Percentiles rank a stretch among this genome's conserved stretches.
These are phyloP conservation scores for Saccostrea cuccullata DNA, from an alignment of 1,140 invertebrate genomes.

Conservation along the genomic window DNA sequence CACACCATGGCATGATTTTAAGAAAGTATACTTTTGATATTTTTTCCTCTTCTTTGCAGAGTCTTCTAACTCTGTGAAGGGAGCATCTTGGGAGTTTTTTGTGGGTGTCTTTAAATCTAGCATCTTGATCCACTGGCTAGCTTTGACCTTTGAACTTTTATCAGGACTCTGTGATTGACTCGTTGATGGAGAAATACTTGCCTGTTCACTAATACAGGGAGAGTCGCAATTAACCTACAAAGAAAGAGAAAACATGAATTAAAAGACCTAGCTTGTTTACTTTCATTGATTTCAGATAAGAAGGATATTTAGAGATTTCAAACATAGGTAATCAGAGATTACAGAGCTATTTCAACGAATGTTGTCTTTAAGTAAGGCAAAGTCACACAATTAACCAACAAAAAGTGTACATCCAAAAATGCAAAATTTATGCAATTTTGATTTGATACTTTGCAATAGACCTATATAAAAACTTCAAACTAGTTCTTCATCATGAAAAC, in stretches of 20 bases:
- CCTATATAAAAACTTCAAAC: too few species aligned
- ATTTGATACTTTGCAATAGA: too few species aligned
- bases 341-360: too few species aligned
- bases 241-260: background rate
- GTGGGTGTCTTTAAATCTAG: conserved; percentile 57
- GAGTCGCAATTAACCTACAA: background rate
- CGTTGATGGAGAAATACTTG: conserved; percentile 23
- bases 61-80: conserved; percentile 39
- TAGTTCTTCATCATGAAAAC: too few species aligned
- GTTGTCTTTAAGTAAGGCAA: too few species aligned
- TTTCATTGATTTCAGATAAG: too few species aligned
- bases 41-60: conserved; percentile 59
- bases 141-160: conserved; percentile 52
- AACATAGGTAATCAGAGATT: too few species aligned
- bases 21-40: background rate
- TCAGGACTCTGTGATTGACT: conserved; percentile 38
- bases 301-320: too few species aligned
- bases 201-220: background rate
- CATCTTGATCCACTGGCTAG: conserved; percentile 59
- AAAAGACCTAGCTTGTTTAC: background rate
- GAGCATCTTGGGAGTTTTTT: conserved; percentile 34
- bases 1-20: background rate
- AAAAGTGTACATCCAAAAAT: too few species aligned
- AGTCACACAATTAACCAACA: too few species aligned
- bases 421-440: too few species aligned